A percentile compares a stretch with the other conserved stretches of the same genome.
These are phyloP conservation scores for Dermolepida albohirtum DNA, from an alignment of 2,888 invertebrate genomes.

Conservation along the genomic window DNA sequence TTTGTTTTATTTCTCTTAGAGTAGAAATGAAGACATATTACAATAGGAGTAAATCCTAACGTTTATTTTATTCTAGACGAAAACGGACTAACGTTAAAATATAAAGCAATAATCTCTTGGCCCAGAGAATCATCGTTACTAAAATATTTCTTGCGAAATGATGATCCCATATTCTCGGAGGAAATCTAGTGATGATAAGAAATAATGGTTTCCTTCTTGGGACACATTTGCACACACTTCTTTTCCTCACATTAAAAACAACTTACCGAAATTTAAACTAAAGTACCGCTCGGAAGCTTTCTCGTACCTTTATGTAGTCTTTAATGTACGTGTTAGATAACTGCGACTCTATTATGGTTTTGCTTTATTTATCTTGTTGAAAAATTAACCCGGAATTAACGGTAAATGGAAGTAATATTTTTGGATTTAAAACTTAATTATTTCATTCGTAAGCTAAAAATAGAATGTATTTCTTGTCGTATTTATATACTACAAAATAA, in stretches of 20 bases:
- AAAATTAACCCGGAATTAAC: too few species aligned
- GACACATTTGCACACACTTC: conserved; percentile 24
- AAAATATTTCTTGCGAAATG: background rate
- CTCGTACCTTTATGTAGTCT: background rate
- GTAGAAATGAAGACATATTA: conserved; percentile 23
- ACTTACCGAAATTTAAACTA: conserved; percentile 3
- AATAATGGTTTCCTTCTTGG: conserved; percentile 30
- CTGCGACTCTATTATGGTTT: too few species aligned
- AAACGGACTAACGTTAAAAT: conserved; percentile 26
- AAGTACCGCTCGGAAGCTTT: background rate
- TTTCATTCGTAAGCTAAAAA: too few species aligned
- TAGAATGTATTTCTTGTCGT: too few species aligned
- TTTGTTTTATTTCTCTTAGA: conserved; percentile 13
- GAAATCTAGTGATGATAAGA: conserved; percentile 33
- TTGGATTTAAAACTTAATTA: too few species aligned
- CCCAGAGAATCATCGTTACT: conserved; percentile 21
- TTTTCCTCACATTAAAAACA: conserved; percentile 19
- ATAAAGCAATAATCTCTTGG: conserved; percentile 30
- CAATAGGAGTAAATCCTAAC: conserved; percentile 17
- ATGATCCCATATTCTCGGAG: conserved; percentile 21
- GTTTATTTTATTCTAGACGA: conserved; percentile 20
- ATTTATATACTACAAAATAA: too few species aligned
- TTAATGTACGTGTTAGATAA: background rate
- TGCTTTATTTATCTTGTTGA: too few species aligned
- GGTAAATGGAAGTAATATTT: too few species aligned